Base-by-base conservation (phyloP, 2,113 vertebrate species). In the Limanda limanda region DNA sequence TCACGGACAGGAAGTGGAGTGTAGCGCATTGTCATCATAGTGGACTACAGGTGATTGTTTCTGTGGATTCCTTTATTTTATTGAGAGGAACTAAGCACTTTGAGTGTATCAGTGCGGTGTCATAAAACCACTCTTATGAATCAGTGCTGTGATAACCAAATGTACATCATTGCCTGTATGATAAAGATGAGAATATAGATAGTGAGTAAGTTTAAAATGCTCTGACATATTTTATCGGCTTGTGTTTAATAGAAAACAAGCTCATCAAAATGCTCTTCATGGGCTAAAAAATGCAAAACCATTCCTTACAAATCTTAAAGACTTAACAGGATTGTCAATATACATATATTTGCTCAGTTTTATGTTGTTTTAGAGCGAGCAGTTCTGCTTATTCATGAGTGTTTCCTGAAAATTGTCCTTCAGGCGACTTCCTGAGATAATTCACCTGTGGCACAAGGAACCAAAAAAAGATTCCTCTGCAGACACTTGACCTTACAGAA, bases 401-500 rank as follows among this genome's bases (percentile, higher is more conserved):
- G 11, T 81, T 68, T 76, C 47, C 61, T 57, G 37, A 25, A 70
- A 71, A 71, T 56, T 52, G 66, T 76, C 74, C 59, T 86, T 80
- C 62, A 66, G 40, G 27, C 11, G 47, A 74, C 56, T 65, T 31
- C 25, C 18, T 2, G 7, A 0, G 20, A 74, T 83, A 67, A 79
- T 75, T 81, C 65, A 79, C 87, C 77, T 87, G 79, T 79, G 21
- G 79, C 64, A 59, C 66, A 61, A 1, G n/a, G 37, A 68, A 27
- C 35, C 63, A 61, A 64, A 78, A 24, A 64, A 81, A 0, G 68
- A 65, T 58, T 80, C 77, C 62, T 71, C 60, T 61, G 47, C 62
- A 81, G 62, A 86, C 61, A 56, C 85, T 72, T 88, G 83, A 92
- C 91, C 88, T 88, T 61, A 73, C 52, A 3, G 24, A 85, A 66